Evolutionary conservation across 2,888 invertebrate genomes (phyloP), one percentile per base, ranked within the genome.

Genomic region (Dryobotodes eremita): DNA sequence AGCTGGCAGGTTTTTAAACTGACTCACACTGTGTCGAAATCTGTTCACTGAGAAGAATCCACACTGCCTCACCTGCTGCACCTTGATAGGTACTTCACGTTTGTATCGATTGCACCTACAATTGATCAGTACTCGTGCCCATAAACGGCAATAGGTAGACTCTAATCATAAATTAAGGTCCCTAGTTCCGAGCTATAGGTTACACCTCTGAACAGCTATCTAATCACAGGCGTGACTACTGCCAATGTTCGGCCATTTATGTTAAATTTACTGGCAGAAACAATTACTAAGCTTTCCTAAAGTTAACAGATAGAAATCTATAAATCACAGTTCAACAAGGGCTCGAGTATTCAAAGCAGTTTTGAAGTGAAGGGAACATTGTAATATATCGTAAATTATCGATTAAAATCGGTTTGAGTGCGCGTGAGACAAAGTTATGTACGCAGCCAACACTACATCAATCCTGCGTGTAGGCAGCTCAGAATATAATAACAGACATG

Each of bases 401-500:
- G 92, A 92, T 93, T 92, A 92, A 89, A 84, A 93, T 93, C 92
- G 90, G 90, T 90, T 90, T 88, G 87, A 85, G 90, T 90, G 90
- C 82, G 85, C 86, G 84, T 88, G 86, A 87, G 90, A 90, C 91
- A 90, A 91, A 91, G 89, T 92, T 90, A 92, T 91, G 79, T 82
- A 76, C 77, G 78, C 79, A 82, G 72, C 77, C 64, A 84, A 79
- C 79, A 88, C 79, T 85, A 75, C 65, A 83, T 85, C 83, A 84
- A 77, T 83, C 80, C 77, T 68, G 80, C 85, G 86, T 89, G 89
- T 89, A 89, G 86, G 87, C 76, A 87, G 84, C 62, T 72, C 64
- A 55, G 59, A 71, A 69, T 78, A 77, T 83, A 82, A 88, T 89
- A 84, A 88, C 84, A 80, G 86, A 87, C 81, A 91, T 93, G 90